Evolutionary conservation across 2,797 vertebrate species (phyloP), one percentile per base, ranked within the genome.

Genomic region (Lagodon rhomboides): DNA sequence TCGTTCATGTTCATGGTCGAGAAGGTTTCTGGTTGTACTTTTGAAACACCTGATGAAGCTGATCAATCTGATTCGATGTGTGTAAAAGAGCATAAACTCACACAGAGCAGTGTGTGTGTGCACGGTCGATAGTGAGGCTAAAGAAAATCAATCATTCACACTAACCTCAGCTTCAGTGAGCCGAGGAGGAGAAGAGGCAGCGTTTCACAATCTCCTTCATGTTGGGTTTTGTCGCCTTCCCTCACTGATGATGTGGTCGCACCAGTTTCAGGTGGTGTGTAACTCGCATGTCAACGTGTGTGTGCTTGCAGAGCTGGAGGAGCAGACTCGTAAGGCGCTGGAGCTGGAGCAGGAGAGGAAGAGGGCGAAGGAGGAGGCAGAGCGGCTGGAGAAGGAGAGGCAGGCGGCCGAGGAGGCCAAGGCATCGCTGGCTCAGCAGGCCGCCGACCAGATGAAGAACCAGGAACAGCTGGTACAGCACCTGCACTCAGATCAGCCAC

Each of bases 361-460:
- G 77, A 92, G 95, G 73, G 97, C 98, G 0, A 97, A 97, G 92
- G 98, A 98, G 77, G 98, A 98, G 91, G 97, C 98, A 0, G 97
- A 98, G 86, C 93, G 97, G 12, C 94, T 99, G 80, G 97, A 99
- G 79, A 96, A 84, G 76, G 98, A 99, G 30, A 95, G 96, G 47
- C 95, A 91, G 87, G 90, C 92, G 51, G 98, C 98, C 0, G 98
- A 99, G 89, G 97, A 99, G 88, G 97, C 97, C 78, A 98, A 97
- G 90, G 91, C 97, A 0, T 90, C 96, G 9, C 95, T 99, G 83
- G 97, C 97, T 50, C 96, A 97, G 82, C 98, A 99, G 87, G 97
- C 98, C 22, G 97, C 96, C 0, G 97, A 99, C 93, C 98, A 99
- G 92, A 98, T 98, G 97, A 99, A 98, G 95, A 99, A 95, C 84